Conservation (phyloP, 2,888 invertebrate species). For the Coenonympha glycerion region DNA sequence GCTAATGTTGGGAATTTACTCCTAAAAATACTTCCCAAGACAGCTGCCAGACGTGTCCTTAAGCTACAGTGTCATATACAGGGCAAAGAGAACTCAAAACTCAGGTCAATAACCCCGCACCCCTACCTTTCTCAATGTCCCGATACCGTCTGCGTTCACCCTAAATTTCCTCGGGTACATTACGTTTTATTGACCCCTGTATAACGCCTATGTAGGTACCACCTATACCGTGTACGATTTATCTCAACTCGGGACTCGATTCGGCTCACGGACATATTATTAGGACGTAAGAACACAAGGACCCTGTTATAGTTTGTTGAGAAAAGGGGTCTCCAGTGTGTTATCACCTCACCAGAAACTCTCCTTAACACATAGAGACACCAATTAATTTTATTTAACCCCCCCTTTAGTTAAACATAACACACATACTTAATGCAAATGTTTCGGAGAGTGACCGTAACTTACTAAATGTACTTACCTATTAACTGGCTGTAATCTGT, state of each 20-base stretch:
- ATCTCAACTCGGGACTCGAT: constrained; percentile 6
- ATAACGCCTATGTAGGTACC: no score
- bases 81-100: constrained; percentile 42
- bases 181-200: constrained; percentile 28
- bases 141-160: constrained; percentile 38
- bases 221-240: constrained; percentile 9
- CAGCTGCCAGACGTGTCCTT: constrained; percentile 21
- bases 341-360: background rate
- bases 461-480: no score
- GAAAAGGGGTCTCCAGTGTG: background rate
- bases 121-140: constrained; percentile 57
- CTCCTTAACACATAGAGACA: no score
- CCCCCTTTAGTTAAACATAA: no score
- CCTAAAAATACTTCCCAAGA: background rate
- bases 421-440: no score
- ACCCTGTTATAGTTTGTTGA: background rate
- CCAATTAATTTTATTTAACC: no score
- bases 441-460: no score
- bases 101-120: constrained; percentile 60
- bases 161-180: constrained; percentile 29
- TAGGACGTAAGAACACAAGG: background rate
- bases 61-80: constrained; percentile 44
- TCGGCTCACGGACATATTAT: constrained; percentile 2
- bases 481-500: no score
- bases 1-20: background rate